Percentiles rank a stretch among this genome's conserved stretches.
These are phyloP conservation scores for Diplolepis rosae DNA, from an alignment of 2,888 invertebrate genomes.

Conservation along the genomic window DNA sequence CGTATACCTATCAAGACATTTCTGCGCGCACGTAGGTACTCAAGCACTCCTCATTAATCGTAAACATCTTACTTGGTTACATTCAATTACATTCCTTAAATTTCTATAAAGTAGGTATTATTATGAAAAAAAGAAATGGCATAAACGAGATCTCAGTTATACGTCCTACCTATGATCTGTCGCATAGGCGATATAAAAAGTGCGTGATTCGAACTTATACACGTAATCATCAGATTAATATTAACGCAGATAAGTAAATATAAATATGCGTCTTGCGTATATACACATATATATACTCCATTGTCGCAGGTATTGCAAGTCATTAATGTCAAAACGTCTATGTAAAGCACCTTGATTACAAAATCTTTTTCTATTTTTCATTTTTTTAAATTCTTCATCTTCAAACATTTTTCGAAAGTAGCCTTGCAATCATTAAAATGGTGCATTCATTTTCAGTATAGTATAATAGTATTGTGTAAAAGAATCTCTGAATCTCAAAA, in stretches of 20 bases:
- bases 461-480: conserved; percentile 10
- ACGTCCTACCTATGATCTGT: conserved; percentile 14
- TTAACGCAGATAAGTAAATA: background rate
- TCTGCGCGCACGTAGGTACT: conserved; percentile 1
- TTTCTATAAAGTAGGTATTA: background rate
- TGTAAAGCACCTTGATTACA: conserved; percentile 68
- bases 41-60: conserved; percentile 15
- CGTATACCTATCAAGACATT: background rate
- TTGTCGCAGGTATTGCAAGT: conserved; percentile 48
- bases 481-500: background rate
- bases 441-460: conserved; percentile 21
- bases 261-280: conserved; percentile 35
- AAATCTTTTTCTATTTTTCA: conserved; percentile 50
- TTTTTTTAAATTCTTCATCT: conserved; percentile 44
- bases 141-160: conserved; percentile 61
- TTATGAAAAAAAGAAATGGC: conserved; percentile 56
- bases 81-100: conserved; percentile 14
- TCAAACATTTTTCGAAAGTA: conserved; percentile 60
- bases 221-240: background rate
- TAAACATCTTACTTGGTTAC: conserved; percentile 11
- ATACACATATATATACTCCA: conserved; percentile 49
- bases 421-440: background rate
- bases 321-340: conserved; percentile 53
- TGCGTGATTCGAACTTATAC: conserved; percentile 1
- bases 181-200: conserved; percentile 3